Conservation (phyloP, 2,888 invertebrate genomes). For the Miltochrista miniata region DNA sequence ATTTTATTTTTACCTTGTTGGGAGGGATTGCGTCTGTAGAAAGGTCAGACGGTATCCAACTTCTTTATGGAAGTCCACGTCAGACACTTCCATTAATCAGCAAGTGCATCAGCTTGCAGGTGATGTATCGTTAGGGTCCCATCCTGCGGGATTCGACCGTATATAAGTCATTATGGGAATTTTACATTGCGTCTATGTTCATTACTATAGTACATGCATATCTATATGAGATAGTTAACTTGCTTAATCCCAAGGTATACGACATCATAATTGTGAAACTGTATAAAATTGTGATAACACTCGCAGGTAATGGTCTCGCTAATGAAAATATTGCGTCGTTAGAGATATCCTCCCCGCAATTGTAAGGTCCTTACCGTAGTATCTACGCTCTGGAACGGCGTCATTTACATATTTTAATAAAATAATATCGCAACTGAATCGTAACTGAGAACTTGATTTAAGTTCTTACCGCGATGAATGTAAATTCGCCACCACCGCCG, state of each 20-base stretch:
- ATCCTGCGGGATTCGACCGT: too few species aligned
- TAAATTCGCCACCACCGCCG: slow-evolving; percentile 75
- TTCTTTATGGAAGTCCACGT: too few species aligned
- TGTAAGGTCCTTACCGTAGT: slow-evolving; percentile 74
- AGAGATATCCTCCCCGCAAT: slow-evolving; percentile 74
- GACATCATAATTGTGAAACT: slow-evolving; percentile 47
- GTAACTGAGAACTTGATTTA: slow-evolving; percentile 84
- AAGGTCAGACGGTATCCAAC: too few species aligned
- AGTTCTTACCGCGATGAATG: slow-evolving; percentile 84
- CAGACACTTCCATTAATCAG: too few species aligned
- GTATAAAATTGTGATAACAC: slow-evolving; percentile 60
- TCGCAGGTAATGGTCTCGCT: slow-evolving; percentile 65
- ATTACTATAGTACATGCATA: neutral
- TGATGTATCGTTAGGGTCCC: too few species aligned
- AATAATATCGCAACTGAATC: slow-evolving; percentile 84
- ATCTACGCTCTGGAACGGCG: slow-evolving; percentile 71
- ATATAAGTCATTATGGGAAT: neutral
- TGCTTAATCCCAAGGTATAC: slow-evolving; percentile 30
- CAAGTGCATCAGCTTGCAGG: too few species aligned
- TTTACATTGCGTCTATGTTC: neutral
- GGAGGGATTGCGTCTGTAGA: too few species aligned
- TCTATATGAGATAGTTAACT: slow-evolving; percentile 19
- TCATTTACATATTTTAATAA: slow-evolving; percentile 84
- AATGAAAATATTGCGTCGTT: slow-evolving; percentile 80
- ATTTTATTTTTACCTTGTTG: too few species aligned